These are phyloP conservation scores for Chelonia mydas DNA, from an alignment of 2,797 vertebrate species.

Conservation along the genomic window DNA sequence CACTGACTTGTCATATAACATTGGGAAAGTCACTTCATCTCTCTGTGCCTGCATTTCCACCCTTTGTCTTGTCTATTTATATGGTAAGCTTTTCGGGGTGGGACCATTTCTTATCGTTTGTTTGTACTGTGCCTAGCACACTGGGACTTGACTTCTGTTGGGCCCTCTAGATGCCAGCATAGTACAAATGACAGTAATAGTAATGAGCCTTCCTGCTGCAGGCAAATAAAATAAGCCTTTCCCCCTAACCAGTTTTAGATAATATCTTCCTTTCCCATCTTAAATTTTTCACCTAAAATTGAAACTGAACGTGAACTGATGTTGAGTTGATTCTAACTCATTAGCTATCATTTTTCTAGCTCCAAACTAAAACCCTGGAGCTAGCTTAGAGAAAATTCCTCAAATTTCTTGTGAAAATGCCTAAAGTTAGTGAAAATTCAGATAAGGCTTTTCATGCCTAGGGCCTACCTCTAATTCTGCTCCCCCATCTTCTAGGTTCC, in stretches of 20 bases:
- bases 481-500: not conserved
- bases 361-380: not conserved
- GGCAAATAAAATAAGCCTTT: not conserved
- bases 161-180: not conserved
- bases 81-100: not conserved
- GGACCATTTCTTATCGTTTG: not conserved
- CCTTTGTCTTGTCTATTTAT: not conserved
- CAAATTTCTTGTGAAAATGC: not conserved
- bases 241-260: not conserved
- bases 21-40: not conserved
- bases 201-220: not conserved
- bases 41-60: not conserved
- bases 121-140: no score
- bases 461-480: not conserved
- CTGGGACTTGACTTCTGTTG: rapidly evolving
- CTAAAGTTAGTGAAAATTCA: not conserved
- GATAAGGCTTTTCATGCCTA: not conserved
- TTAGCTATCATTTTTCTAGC: not conserved
- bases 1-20: not conserved
- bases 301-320: not conserved
- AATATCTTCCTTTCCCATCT: not conserved
- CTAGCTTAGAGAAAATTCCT: not conserved
- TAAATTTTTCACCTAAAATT: not conserved
- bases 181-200: not conserved
- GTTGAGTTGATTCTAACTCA: no score